Evolutionary conservation across 2,888 invertebrate genomes (phyloP).

Genomic region (Euproctis similis): DNA sequence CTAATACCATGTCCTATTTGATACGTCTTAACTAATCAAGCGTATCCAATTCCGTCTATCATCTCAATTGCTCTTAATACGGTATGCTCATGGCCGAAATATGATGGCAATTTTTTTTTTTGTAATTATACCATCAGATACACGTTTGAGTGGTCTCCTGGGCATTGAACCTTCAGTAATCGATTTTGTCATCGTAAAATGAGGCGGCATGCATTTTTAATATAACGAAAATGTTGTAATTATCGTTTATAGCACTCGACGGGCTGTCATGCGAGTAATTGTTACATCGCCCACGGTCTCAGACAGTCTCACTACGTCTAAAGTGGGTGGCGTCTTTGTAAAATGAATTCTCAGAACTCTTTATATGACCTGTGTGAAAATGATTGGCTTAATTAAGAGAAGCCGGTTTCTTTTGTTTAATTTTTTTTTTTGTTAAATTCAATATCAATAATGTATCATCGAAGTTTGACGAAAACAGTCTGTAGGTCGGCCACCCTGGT

Average conservation of each 20-base stretch:
- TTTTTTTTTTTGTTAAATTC: too few relatives aligned
- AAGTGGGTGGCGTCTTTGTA: too few relatives aligned
- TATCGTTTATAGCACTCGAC: conserved; percentile 6
- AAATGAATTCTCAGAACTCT: too few relatives aligned
- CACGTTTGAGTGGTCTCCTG: conserved; percentile 19
- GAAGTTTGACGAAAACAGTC: too few relatives aligned
- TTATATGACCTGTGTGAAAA: too few relatives aligned
- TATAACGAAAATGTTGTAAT: conserved; percentile 20
- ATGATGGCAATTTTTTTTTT: conserved; percentile 57
- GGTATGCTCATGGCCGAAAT: conserved; percentile 57
- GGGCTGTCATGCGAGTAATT: conserved; percentile 15
- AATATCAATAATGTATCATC: too few relatives aligned
- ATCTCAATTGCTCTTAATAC: conserved; percentile 67
- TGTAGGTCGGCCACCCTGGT: too few relatives aligned
- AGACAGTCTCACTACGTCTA: too few relatives aligned
- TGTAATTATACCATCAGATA: conserved; percentile 43
- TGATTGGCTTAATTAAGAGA: too few relatives aligned
- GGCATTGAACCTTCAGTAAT: conserved; percentile 36
- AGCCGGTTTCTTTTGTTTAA: too few relatives aligned
- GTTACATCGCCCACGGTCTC: conserved; percentile 8
- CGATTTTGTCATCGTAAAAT: conserved; percentile 22
- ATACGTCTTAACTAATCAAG: conserved; percentile 63
- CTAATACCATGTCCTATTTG: conserved; percentile 50
- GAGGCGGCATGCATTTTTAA: conserved; percentile 18
- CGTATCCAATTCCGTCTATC: conserved; percentile 68